These are phyloP conservation scores for Caiman crocodilus DNA, from an alignment of 2,797 vertebrate genomes.

Conservation along the genomic window DNA sequence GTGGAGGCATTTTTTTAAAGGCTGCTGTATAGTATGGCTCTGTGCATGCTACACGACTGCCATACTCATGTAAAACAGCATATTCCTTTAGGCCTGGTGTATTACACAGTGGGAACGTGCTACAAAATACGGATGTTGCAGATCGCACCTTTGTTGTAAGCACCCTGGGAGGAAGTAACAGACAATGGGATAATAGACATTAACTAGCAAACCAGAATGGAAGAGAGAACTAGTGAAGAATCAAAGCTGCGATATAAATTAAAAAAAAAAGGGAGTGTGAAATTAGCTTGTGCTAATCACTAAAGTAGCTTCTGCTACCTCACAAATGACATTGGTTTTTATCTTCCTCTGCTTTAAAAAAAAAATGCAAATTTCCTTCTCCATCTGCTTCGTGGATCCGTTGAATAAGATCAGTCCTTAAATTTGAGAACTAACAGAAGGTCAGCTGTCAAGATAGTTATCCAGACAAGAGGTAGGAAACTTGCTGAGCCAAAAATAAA, in stretches of 20 bases:
- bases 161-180: not conserved
- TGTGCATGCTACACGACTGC: not conserved
- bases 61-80: not conserved
- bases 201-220: not conserved
- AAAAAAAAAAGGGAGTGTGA: not conserved
- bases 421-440: slow-evolving; percentile 23
- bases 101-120: not conserved
- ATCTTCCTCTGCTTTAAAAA: not conserved
- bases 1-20: not conserved
- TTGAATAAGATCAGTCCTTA: slow-evolving; percentile 32
- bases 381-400: slow-evolving; percentile 8
- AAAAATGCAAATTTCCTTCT: not conserved
- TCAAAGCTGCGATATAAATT: not conserved
- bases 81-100: not conserved
- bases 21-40: not conserved
- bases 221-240: not conserved
- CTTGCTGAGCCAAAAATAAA: slow-evolving; percentile 49
- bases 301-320: not conserved
- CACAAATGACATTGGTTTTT: not conserved
- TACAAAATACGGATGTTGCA: not conserved
- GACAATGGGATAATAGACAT: not conserved
- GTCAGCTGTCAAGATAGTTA: slow-evolving; percentile 55
- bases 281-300: not conserved
- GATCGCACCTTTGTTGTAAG: not conserved
- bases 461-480: slow-evolving; percentile 10